These are phyloP conservation scores for Whitmania pigra DNA, from an alignment of 1,140 invertebrate genomes.

Conservation along the genomic window DNA sequence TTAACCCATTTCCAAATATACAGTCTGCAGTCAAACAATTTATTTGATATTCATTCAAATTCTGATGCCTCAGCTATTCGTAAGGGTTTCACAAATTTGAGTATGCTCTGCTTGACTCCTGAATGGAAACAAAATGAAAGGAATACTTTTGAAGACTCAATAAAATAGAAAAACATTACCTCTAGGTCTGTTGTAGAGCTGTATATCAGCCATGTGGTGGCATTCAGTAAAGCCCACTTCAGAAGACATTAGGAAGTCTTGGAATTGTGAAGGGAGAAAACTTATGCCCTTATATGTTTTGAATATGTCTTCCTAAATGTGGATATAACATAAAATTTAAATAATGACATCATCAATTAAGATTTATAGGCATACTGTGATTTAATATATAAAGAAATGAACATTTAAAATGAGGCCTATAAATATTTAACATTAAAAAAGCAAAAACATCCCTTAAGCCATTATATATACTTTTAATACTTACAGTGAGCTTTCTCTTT, in stretches of 20 bases:
- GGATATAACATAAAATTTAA: not conserved
- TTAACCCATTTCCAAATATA: too few relatives aligned
- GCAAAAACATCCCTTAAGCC: too few relatives aligned
- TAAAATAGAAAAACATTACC: constrained; percentile 39
- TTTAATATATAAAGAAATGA: not conserved
- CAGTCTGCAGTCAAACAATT: too few relatives aligned
- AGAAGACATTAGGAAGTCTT: constrained; percentile 68
- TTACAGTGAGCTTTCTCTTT: constrained; percentile 67
- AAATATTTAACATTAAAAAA: not conserved
- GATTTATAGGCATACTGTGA: not conserved
- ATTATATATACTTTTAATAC: constrained; percentile 35
- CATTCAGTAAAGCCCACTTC: constrained; percentile 81
- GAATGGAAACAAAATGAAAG: too few relatives aligned
- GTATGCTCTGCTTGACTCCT: too few relatives aligned
- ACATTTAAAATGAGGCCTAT: not conserved
- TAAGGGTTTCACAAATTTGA: too few relatives aligned
- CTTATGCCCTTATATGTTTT: constrained; percentile 72
- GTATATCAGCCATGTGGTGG: constrained; percentile 53
- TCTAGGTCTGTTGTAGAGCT: constrained; percentile 67
- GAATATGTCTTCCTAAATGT: constrained; percentile 64
- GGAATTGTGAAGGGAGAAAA: constrained; percentile 74
- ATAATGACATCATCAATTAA: not conserved
- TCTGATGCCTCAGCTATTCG: too few relatives aligned
- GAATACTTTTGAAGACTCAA: too few relatives aligned
- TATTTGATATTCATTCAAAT: too few relatives aligned